Evolutionary conservation across 2,888 invertebrate genomes (phyloP).

Genomic region (Zelleria hepariella): DNA sequence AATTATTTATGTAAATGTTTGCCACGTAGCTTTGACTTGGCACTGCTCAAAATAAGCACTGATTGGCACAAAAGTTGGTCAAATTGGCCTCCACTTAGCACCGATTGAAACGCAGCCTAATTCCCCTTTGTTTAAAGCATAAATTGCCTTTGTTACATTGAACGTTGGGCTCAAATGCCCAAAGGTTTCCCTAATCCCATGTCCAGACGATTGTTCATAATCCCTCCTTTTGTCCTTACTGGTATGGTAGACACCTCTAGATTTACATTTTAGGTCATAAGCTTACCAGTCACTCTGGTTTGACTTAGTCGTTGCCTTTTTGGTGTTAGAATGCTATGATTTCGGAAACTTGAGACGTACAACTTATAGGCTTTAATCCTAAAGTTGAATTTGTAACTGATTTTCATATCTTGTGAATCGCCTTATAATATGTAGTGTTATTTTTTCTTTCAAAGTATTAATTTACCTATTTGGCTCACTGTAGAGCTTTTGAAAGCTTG

Average conservation of each 20-base stretch:
- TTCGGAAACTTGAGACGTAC: no score
- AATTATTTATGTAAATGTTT: no score
- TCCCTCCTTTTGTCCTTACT: neutral
- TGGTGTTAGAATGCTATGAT: neutral
- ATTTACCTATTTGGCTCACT: no score
- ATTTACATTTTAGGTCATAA: conserved; percentile 20
- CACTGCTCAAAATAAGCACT: neutral
- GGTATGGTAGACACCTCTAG: neutral
- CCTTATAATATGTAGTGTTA: no score
- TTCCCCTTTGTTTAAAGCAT: neutral
- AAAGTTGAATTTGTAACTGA: no score
- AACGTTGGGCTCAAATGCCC: neutral
- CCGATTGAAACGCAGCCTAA: neutral
- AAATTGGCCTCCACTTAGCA: neutral
- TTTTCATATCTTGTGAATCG: no score
- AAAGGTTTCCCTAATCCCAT: neutral
- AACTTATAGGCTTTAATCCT: no score
- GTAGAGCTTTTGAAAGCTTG: no score
- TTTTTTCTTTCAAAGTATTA: no score
- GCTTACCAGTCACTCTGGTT: neutral
- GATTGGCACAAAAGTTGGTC: no score
- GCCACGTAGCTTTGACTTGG: no score
- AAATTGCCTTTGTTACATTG: neutral
- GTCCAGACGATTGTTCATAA: neutral
- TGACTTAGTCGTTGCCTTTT: neutral